Evolutionary conservation across 2,113 vertebrate genomes (phyloP).

Genomic region (Scomber colias): DNA sequence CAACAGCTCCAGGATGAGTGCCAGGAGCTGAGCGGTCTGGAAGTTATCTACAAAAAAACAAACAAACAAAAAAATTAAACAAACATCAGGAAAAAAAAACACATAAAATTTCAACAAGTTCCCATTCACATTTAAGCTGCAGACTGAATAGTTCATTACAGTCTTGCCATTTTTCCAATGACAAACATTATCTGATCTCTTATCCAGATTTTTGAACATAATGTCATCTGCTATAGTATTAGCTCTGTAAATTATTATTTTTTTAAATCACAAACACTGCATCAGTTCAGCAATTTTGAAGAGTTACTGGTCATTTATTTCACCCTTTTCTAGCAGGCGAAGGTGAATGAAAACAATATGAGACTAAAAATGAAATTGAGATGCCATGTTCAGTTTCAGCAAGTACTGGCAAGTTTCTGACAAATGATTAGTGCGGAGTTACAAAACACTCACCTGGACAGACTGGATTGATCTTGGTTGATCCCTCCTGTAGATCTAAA

Average conservation of each 20-base stretch:
- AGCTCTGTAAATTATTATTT: too few species aligned
- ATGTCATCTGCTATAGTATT: too few species aligned
- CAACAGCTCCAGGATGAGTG: constrained; percentile 96
- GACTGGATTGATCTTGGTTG: constrained; percentile 90
- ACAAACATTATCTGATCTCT: background rate
- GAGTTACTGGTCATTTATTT: background rate
- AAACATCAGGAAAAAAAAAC: constrained; percentile 9
- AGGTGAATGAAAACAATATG: too few species aligned
- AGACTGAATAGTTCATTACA: background rate
- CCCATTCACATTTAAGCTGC: background rate
- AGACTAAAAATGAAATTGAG: too few species aligned
- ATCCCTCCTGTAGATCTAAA: constrained; percentile 90
- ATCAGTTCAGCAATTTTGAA: too few species aligned
- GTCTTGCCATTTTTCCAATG: background rate
- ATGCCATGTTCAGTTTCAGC: background rate
- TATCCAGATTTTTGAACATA: too few species aligned
- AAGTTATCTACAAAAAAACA: constrained; percentile 91
- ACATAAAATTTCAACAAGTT: background rate
- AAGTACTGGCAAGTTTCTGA: background rate
- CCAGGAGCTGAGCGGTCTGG: constrained; percentile 97
- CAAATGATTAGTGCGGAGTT: background rate
- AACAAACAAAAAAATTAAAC: background rate
- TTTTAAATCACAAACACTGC: too few species aligned
- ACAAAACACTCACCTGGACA: constrained; percentile 89
- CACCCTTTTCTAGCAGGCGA: background rate